Conservation (phyloP, 2,888 invertebrate species). For the Nephrotoma appendiculata region DNA sequence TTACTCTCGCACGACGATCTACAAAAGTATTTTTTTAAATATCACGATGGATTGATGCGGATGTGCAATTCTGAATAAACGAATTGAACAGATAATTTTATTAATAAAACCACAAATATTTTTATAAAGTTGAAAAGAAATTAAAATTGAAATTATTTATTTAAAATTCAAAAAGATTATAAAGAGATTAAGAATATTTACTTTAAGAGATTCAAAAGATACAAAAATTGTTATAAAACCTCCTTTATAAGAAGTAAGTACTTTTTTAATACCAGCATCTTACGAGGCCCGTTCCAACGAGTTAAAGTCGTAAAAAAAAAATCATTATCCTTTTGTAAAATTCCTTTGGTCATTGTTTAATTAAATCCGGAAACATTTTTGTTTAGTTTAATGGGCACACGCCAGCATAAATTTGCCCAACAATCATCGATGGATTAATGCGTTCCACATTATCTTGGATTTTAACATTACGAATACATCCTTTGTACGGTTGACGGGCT, state of each 20-base stretch:
- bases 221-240: not conserved
- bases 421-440: slow-evolving; percentile 42
- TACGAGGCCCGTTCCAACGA: not conserved
- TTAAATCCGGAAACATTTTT: not conserved
- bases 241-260: not conserved
- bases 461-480: slow-evolving; percentile 59
- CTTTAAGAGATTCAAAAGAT: not conserved
- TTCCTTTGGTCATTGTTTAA: not conserved
- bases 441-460: slow-evolving; percentile 39
- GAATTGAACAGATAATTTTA: not conserved
- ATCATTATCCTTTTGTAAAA: not conserved
- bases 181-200: not conserved
- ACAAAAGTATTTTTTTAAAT: no score
- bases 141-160: not conserved
- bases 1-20: no score
- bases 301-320: not conserved
- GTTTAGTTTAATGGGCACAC: slow-evolving; percentile 64
- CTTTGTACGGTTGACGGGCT: slow-evolving; percentile 58
- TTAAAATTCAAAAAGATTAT: not conserved
- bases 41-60: no score
- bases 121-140: not conserved
- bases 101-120: not conserved
- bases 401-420: slow-evolving; percentile 60
- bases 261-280: not conserved
- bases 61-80: no score